Percentiles rank a stretch among this genome's conserved stretches.
phyloP scores from a whole-genome alignment of 2,113 vertebrate genomes.

The Smithornis capensis region DNA sequence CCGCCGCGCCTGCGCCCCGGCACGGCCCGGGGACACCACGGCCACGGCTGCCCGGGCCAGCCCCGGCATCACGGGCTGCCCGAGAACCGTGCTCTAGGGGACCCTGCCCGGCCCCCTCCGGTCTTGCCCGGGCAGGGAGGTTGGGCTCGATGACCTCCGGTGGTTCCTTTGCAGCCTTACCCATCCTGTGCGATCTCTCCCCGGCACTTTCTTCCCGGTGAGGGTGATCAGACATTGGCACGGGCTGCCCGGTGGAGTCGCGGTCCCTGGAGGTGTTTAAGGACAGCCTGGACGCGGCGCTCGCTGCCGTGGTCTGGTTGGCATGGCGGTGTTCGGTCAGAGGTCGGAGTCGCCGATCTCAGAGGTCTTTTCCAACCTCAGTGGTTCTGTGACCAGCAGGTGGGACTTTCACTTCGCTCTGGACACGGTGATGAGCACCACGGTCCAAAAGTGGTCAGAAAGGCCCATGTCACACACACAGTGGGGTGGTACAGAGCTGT shows the following conservation, averaged over 20 bases:
- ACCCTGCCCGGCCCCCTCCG: not conserved
- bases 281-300: not conserved
- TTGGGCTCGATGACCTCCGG: not conserved
- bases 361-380: not conserved
- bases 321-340: not conserved
- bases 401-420: not conserved
- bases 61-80: no score
- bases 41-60: no score
- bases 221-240: no score
- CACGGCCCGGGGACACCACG: no score
- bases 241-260: not conserved
- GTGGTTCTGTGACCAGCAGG: not conserved
- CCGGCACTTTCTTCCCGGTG: not conserved
- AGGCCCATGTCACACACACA: accelerated
- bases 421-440: not conserved
- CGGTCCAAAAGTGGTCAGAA: no score
- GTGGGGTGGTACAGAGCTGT: not conserved
- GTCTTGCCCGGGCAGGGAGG: not conserved
- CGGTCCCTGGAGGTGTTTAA: no score
- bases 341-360: not conserved
- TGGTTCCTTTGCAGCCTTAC: not conserved
- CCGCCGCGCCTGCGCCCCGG: not conserved
- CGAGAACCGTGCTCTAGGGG: no score
- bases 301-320: no score
- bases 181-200: not conserved